Evolutionary conservation across 2,888 invertebrate species (phyloP).

Genomic region (Oconnorella tubifera): DNA sequence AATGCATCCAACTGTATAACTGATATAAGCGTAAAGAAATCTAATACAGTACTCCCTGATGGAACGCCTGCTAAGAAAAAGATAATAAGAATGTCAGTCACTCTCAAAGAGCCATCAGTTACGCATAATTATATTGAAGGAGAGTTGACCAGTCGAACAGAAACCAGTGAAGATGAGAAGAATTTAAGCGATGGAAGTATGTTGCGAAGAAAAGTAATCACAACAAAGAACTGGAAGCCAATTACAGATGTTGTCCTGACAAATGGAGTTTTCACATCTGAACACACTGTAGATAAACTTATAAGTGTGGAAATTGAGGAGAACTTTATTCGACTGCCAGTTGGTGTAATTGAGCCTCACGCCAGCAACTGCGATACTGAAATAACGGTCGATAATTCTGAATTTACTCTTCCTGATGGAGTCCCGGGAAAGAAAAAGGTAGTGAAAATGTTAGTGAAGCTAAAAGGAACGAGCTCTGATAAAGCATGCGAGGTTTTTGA

Average conservation of each 20-base stretch:
- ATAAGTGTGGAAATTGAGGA: conserved; percentile 7
- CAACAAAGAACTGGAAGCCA: conserved; percentile 9
- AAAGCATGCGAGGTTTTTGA: background rate
- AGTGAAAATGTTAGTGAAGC: conserved; percentile 7
- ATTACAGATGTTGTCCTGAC: conserved; percentile 13
- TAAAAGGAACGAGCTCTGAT: background rate
- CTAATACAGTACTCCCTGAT: conserved; percentile 8
- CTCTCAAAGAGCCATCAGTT: conserved; percentile 4
- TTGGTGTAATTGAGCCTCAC: conserved; percentile 15
- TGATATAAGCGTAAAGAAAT: conserved; percentile 6
- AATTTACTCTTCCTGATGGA: conserved; percentile 10
- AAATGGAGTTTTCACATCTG: background rate
- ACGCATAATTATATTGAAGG: conserved; percentile 11
- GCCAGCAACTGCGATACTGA: conserved; percentile 19
- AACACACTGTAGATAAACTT: conserved; percentile 4
- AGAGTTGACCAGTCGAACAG: background rate
- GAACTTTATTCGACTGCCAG: conserved; percentile 10
- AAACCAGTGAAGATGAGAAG: conserved; percentile 9
- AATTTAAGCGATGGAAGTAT: conserved; percentile 8
- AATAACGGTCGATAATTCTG: conserved; percentile 11
- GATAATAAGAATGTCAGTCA: conserved; percentile 8
- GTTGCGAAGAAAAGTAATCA: conserved; percentile 7
- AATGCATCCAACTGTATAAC: conserved; percentile 16
- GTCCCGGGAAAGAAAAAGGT: conserved; percentile 8
- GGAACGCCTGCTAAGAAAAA: conserved; percentile 15